Evolutionary conservation across 2,797 vertebrate species (phyloP).

Genomic region (Sebastes oblongus): DNA sequence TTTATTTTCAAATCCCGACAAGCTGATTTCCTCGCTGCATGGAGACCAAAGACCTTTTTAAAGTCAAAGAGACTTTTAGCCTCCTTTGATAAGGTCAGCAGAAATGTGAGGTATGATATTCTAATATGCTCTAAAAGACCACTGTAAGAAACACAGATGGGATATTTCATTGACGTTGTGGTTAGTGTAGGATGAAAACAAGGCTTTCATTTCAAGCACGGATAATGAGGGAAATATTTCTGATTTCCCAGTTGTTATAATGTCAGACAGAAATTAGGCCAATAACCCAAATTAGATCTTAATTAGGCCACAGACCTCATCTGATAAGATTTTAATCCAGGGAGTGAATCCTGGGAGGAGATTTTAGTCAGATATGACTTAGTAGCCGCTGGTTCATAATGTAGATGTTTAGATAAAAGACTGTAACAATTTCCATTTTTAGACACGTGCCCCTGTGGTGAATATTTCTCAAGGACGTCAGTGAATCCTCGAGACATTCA

Average conservation of each 20-base stretch:
- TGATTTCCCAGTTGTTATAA: background rate
- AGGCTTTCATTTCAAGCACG: background rate
- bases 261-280: conserved; percentile 33
- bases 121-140: background rate
- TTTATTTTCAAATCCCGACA: background rate
- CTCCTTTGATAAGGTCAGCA: background rate
- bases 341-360: background rate
- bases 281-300: conserved; percentile 25
- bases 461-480: background rate
- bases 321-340: conserved; percentile 15
- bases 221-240: background rate
- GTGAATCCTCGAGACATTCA: background rate
- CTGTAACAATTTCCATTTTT: background rate
- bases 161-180: background rate
- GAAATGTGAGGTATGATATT: background rate
- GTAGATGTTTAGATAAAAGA: background rate
- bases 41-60: background rate
- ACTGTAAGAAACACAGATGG: background rate
- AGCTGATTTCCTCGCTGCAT: background rate
- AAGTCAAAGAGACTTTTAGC: background rate
- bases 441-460: background rate
- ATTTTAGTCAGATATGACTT: background rate
- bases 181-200: background rate
- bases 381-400: background rate
- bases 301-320: conserved; percentile 29